phyloP scores from a whole-genome alignment of 2,797 vertebrate genomes.

The Hipposideros larvatus region DNA sequence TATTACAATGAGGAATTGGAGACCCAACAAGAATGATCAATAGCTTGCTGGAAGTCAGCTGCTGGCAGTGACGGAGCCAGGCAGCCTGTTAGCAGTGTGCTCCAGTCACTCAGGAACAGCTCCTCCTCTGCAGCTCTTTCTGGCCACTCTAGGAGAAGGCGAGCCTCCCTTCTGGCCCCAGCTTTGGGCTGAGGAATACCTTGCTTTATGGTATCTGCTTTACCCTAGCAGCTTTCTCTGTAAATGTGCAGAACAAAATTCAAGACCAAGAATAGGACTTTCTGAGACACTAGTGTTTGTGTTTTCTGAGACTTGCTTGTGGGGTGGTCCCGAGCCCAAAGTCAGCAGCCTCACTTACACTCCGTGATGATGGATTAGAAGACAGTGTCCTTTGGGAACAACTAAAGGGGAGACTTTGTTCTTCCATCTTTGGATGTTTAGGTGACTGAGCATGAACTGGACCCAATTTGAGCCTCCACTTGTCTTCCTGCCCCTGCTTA shows the following conservation, averaged over 20 bases:
- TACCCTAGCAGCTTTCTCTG: not conserved
- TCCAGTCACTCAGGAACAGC: too few relatives aligned
- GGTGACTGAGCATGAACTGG: constrained; percentile 24
- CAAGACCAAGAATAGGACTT: not conserved
- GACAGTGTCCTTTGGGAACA: constrained; percentile 19
- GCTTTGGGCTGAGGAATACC: not conserved
- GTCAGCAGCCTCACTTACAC: not conserved
- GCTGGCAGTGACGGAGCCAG: too few relatives aligned
- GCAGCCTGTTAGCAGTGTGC: too few relatives aligned
- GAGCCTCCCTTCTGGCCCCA: not conserved
- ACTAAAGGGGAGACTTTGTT: constrained; percentile 7
- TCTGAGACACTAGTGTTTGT: not conserved
- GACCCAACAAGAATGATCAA: not conserved
- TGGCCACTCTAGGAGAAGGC: not conserved
- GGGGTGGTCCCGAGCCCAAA: not conserved
- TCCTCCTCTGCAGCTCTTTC: not conserved
- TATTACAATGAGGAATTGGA: constrained; percentile 20
- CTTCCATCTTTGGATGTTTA: not conserved
- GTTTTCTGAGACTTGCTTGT: not conserved
- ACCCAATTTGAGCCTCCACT: not conserved
- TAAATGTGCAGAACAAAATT: not conserved
- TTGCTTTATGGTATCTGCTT: constrained; percentile 5
- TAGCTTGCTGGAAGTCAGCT: not conserved
- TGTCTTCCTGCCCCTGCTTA: not conserved
- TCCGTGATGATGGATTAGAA: not conserved